Base-by-base conservation (phyloP, 2,797 vertebrate species). In the Pantherophis alleghaniensis region DNA sequence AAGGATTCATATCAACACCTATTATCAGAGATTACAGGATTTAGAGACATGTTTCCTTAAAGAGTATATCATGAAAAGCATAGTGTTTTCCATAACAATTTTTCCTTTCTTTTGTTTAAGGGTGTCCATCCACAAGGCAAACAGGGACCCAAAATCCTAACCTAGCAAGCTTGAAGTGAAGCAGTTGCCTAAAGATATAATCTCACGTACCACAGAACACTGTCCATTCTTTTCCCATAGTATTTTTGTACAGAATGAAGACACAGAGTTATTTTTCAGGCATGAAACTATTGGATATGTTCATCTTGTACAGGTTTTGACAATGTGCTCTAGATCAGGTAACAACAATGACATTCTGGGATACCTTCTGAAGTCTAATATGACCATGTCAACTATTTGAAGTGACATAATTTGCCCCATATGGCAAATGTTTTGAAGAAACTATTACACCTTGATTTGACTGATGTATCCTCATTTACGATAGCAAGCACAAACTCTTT, bases 401-500 rank as follows among this genome's bases (percentile, higher is more conserved):
- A 60, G 28, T 51, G 37, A 32, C 32, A 66, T 3, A 66, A 79
- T 88, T 51, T 66, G 26, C 55, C 37, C 2, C 20, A 16, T 53
- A 5, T 7, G 14, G 16, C 28, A 87, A 66, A 37, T 0, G 59
- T 42, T 86, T 91, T 47, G 37, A 26, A 61, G 53, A 88, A 88
- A 87, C 5, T 16, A 13, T 83, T 22, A 47, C 37, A 83, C 59
- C 24, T 66, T 32, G 42, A 66, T 16, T 51, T 51, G 42, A 16
- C 74, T 51, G 13, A 59, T 18, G 24, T 51, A 14, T 61, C 22
- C 22, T 89, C 42, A 61, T 61, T 47, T n/a, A 74, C 22, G 2
- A 55, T 92, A 74, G 88, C 93, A 93, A 88, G 90, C 91, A 94
- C 51, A 92, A 13, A 88, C 3, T 2, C 42, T 91, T 93, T 88